Base-by-base conservation (phyloP, 2,888 invertebrate species). In the Mycogona germanica region DNA sequence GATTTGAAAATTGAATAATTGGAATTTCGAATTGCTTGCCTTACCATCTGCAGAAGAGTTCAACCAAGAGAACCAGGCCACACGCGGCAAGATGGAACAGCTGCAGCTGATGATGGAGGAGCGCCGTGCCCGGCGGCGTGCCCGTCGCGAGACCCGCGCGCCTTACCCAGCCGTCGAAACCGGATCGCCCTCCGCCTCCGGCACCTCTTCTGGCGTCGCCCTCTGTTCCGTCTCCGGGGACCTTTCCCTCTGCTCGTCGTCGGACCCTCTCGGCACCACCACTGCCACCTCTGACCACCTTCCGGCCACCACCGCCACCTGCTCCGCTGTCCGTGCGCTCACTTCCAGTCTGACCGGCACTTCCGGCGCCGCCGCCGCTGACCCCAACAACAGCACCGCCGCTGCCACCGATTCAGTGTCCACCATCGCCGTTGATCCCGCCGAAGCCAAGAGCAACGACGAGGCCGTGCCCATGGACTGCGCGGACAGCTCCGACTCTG, bases 91-190 rank as follows among this genome's bases (percentile, higher is more conserved):
- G 70, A 78, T 92, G 70, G 85, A 88, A 65, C 86, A 87, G 60
- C 73, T 92, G 51, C 81, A 89, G 61, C 76, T 87, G 61, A 87
- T 91, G 55, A 86, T 93, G 87, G 88, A 88, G 63, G 87, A 92
- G 69, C 79, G 87, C 64, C 82, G 88, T 59, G 83, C 73, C 37
- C 71, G 74, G 41, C 69, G 78, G 44, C 71, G 72, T 62, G 75
- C 87, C 60, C 76, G 87, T 57, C 79, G 91, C 51, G 83, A 87
- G 64, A 86, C 65, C 28, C 59, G 66, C 17, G 58, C 67, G 19
- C 70, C 70, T 3, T 70, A 71, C 61, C 30, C 58, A 56, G n/a
- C n/a, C n/a, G 26, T 35, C 56, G 25, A 55, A 57, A 53, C 45
- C 49, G 21, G 42, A 35, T 55, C 25, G 38, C 41, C 29, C 28